Evolutionary conservation across 2,113 vertebrate species (phyloP), one percentile per base, ranked within the genome.

Genomic region (Hoplias malabaricus): DNA sequence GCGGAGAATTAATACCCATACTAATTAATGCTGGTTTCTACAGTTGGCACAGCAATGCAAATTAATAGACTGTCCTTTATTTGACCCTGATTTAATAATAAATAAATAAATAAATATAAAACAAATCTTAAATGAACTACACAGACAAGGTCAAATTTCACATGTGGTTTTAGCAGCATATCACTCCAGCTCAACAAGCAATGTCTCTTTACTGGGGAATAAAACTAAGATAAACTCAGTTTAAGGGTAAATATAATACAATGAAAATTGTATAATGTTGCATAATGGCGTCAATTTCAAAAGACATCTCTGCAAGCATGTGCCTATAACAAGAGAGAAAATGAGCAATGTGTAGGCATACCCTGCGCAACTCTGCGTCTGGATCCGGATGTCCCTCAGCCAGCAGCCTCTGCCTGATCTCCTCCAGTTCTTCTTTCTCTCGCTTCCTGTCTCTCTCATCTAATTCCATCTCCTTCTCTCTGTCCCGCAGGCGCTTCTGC

Each of bases 311-410:
- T 38, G 21, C n/a, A 36, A 36, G 43, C 21, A n/a, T n/a, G 21
- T 46, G 21, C 4, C 23, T 33, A 16, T 46, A 80, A 34, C 72
- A 63, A 69, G 69, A 66, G 33, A 53, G 36, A 42, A 2, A n/a
- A 21, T 29, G 0, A 36, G 21, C 11, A 1, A 19, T 65, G 33
- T 2, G 11, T 10, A 46, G 12, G 40, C 92, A 82, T 84, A 99
- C 98, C 92, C 98, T 95, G 88, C 98, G 96, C 25, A 99, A 94
- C 84, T 99, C 98, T 61, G 96, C 97, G 84, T 99, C 98, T 70
- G 98, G 98, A 88, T 99, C 96, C 65, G 98, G 98, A 81, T 99
- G 98, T 43, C 98, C 98, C 91, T 99, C 97, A 80, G 96, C 96
- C 82, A 99, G 84, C 86, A 99, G 95, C 71, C 98, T 94, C 86